Evolutionary conservation across 2,797 vertebrate species (phyloP).

Genomic region (Chrysocyon brachyurus): DNA sequence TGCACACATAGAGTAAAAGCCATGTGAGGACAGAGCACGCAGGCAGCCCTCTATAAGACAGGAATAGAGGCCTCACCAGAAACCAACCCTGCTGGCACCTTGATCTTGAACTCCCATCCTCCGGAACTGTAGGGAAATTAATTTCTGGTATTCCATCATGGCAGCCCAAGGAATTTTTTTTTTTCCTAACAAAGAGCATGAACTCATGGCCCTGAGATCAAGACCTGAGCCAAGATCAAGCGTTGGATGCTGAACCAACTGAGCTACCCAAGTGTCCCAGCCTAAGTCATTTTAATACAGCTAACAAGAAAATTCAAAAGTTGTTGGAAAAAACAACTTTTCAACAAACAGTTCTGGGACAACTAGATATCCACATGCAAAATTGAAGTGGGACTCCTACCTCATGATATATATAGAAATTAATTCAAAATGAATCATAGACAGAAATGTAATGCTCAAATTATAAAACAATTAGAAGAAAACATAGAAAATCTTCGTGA

Average conservation of each 20-base stretch:
- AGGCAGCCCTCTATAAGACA: neutral
- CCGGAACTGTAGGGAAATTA: neutral
- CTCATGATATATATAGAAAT: neutral
- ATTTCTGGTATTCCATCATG: neutral
- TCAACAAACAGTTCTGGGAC: neutral
- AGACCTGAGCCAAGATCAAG: neutral
- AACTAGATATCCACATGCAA: neutral
- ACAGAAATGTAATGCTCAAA: neutral
- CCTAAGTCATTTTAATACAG: neutral
- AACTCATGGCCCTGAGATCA: neutral
- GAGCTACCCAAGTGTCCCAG: neutral
- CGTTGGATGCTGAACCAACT: neutral
- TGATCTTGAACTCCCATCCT: neutral
- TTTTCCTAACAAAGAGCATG: neutral
- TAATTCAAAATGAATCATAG: neutral
- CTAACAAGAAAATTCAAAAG: neutral
- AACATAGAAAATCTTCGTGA: neutral
- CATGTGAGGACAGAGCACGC: neutral
- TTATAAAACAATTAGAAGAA: neutral
- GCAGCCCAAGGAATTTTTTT: neutral
- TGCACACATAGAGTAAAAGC: neutral
- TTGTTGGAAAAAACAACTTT: neutral
- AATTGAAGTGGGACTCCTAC: neutral
- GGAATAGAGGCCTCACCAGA: neutral
- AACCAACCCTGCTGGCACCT: neutral